These are phyloP conservation scores for Hycleus cichorii DNA, from an alignment of 1,140 invertebrate species.

Conservation along the genomic window DNA sequence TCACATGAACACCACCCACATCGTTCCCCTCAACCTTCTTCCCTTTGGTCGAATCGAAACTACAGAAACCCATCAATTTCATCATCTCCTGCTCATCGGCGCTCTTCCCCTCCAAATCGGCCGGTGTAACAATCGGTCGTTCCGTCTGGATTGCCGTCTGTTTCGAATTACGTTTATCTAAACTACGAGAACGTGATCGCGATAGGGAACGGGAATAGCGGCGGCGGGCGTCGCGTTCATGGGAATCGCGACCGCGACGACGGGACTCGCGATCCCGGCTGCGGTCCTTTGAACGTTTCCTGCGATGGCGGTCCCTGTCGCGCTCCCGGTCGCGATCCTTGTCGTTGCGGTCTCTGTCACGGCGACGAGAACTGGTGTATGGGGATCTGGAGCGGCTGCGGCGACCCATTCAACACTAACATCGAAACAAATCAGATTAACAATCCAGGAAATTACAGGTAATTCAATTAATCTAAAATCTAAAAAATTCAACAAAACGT, in stretches of 20 bases:
- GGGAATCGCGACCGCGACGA: constrained; percentile 30
- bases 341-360: constrained; percentile 38
- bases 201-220: constrained; percentile 42
- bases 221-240: constrained; percentile 44
- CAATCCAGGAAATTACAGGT: not conserved
- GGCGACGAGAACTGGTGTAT: constrained; percentile 29
- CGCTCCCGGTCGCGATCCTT: constrained; percentile 43
- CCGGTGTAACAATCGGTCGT: constrained; percentile 56
- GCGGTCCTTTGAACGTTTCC: constrained; percentile 50
- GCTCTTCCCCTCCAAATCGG: constrained; percentile 70
- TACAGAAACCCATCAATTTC: constrained; percentile 93
- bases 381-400: constrained; percentile 40
- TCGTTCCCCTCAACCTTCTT: constrained; percentile 93
- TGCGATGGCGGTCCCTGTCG: constrained; percentile 45
- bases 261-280: constrained; percentile 43
- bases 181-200: constrained; percentile 43
- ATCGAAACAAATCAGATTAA: constrained; percentile 11
- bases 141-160: constrained; percentile 42
- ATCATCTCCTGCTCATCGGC: constrained; percentile 95
- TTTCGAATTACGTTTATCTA: constrained; percentile 32
- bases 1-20: constrained; percentile 85
- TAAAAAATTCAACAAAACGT: not conserved
- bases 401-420: constrained; percentile 30
- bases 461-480: no score
- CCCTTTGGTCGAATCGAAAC: constrained; percentile 91